Evolutionary conservation across 2,888 invertebrate species (phyloP).

Genomic region (Torymus auratus): DNA sequence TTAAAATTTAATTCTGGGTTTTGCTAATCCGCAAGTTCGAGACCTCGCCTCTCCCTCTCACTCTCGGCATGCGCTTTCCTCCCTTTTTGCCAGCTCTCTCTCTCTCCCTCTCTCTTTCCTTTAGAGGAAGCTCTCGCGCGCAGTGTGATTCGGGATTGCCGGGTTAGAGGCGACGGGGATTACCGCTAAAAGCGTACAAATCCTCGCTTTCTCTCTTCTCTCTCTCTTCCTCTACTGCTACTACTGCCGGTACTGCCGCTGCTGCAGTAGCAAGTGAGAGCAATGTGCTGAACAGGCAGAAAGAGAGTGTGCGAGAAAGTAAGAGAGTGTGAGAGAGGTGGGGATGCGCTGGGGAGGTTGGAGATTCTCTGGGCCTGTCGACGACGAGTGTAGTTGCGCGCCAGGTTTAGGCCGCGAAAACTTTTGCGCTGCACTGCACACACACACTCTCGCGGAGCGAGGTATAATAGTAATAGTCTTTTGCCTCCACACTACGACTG

Average conservation of each 20-base stretch:
- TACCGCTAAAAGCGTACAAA: slow-evolving; percentile 75
- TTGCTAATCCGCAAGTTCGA: slow-evolving; percentile 69
- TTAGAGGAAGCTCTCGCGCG: slow-evolving; percentile 33
- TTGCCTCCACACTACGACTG: background rate
- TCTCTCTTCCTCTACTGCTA: background rate
- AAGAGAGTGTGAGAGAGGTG: no score
- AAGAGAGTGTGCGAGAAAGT: slow-evolving; percentile 9
- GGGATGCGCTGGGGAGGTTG: background rate
- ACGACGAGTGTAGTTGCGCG: slow-evolving; percentile 22
- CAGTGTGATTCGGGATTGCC: slow-evolving; percentile 65
- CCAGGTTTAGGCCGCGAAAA: slow-evolving; percentile 34
- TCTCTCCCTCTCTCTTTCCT: slow-evolving; percentile 11
- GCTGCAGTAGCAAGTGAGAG: background rate
- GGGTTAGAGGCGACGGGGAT: slow-evolving; percentile 66
- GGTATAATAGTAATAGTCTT: slow-evolving; percentile 9
- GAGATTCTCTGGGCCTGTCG: background rate
- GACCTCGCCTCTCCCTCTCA: slow-evolving; percentile 30
- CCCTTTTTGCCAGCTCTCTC: slow-evolving; percentile 6
- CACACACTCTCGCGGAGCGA: no score
- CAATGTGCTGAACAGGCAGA: slow-evolving; percentile 41
- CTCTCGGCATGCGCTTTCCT: slow-evolving; percentile 21
- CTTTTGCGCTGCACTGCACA: slow-evolving; percentile 5
- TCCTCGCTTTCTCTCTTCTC: slow-evolving; percentile 64
- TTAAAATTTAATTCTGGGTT: slow-evolving; percentile 73
- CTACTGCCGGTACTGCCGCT: no score